These are phyloP conservation scores for Armadillidium nasatum DNA, from an alignment of 1,140 invertebrate species.

Conservation along the genomic window DNA sequence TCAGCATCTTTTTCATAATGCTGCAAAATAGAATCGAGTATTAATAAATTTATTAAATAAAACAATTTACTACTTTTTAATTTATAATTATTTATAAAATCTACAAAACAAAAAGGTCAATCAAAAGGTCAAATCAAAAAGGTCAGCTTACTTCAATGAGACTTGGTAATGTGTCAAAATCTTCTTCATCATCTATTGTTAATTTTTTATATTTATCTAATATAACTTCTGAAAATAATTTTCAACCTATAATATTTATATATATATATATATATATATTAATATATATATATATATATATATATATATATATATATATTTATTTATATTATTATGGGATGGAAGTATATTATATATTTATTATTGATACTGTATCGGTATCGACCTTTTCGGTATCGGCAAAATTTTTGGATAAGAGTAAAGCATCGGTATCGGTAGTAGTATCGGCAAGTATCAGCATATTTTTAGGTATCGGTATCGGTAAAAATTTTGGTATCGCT, in stretches of 20 bases:
- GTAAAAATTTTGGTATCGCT: too few relatives aligned
- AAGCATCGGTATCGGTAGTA: too few relatives aligned
- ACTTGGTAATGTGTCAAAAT: background rate
- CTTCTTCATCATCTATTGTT: slow-evolving; percentile 9
- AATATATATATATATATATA: slow-evolving; percentile 11
- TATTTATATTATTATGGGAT: too few relatives aligned
- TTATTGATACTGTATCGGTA: too few relatives aligned
- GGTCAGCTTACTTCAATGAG: background rate
- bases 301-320: slow-evolving; percentile 6
- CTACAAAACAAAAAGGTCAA: background rate
- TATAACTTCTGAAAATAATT: background rate
- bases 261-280: slow-evolving; percentile 1
- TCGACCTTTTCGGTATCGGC: too few relatives aligned
- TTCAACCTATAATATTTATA: background rate
- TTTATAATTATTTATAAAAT: too few relatives aligned
- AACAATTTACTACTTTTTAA: too few relatives aligned
- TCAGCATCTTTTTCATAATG: slow-evolving; percentile 98
- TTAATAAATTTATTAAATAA: too few relatives aligned
- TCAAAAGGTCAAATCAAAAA: background rate
- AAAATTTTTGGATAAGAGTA: too few relatives aligned
- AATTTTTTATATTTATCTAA: slow-evolving; percentile 1
- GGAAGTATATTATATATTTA: too few relatives aligned
- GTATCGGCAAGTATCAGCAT: too few relatives aligned
- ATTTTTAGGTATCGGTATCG: too few relatives aligned
- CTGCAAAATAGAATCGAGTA: slow-evolving; percentile 49